These are phyloP conservation scores for Mastigias papua DNA, from an alignment of 30 jellyfish, hydroid and myxozoan genomes.

Conservation along the genomic window DNA sequence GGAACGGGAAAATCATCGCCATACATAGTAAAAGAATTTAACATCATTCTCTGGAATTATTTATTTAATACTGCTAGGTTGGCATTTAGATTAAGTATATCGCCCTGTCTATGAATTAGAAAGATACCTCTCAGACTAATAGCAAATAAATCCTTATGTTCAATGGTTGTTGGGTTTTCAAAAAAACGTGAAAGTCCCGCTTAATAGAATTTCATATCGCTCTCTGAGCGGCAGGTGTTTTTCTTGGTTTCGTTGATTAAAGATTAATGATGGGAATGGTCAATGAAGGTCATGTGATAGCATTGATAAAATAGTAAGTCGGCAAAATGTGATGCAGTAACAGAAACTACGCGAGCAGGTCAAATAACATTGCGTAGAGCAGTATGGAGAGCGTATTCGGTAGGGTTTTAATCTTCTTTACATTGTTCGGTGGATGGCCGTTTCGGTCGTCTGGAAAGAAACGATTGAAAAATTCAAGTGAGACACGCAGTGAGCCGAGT, in stretches of 20 bases:
- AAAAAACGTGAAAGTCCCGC: too few species aligned
- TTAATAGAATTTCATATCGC: too few species aligned
- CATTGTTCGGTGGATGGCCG: conserved; percentile 72
- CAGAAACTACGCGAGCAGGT: conserved; percentile 43
- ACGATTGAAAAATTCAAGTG: conserved; percentile 18
- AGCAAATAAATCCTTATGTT: neutral
- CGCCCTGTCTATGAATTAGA: neutral
- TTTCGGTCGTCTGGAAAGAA: conserved; percentile 21
- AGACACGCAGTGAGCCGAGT: conserved; percentile 64
- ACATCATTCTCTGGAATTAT: too few species aligned
- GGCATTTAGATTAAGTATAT: too few species aligned
- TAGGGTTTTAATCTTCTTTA: conserved; percentile 14
- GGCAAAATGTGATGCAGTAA: neutral
- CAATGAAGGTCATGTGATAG: conserved; percentile 74
- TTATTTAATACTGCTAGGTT: too few species aligned
- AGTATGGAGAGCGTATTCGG: conserved; percentile 18
- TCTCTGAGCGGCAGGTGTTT: neutral
- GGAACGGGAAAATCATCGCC: too few species aligned
- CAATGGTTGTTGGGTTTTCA: too few species aligned
- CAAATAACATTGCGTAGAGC: neutral
- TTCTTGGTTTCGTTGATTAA: conserved; percentile 28
- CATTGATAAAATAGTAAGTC: conserved; percentile 43
- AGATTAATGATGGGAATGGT: conserved; percentile 52
- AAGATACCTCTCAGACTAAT: neutral
- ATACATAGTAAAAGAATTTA: too few species aligned